phyloP scores from a whole-genome alignment of 2,113 vertebrate genomes.

The Trochalopteron elliotii region DNA sequence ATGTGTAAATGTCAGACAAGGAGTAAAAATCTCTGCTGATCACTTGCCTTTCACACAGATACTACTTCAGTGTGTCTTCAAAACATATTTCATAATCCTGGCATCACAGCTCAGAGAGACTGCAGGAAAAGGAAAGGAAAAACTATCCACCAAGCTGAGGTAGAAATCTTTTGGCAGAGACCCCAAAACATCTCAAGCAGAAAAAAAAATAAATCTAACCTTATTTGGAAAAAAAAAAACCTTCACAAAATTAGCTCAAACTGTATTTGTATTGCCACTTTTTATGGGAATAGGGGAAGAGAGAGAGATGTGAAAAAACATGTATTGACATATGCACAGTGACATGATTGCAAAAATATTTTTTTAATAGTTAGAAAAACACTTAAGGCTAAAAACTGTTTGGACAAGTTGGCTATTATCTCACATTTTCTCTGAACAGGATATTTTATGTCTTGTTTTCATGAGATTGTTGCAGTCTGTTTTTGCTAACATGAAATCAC shows the following conservation, averaged over 20 bases:
- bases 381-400: background rate
- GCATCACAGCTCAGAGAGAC: background rate
- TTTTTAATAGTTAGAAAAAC: background rate
- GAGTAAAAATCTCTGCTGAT: background rate
- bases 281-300: background rate
- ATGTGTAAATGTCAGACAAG: background rate
- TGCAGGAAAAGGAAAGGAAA: background rate
- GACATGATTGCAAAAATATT: background rate
- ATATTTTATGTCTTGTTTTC: background rate
- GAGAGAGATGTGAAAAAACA: background rate
- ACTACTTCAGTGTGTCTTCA: background rate
- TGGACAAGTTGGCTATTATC: background rate
- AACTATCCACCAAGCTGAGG: background rate
- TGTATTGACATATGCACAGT: background rate
- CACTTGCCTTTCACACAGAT: slow-evolving; percentile 2
- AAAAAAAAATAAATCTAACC: background rate
- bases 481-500: background rate
- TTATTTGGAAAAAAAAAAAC: background rate
- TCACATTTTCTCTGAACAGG: background rate
- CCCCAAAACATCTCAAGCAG: background rate
- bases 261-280: background rate
- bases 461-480: background rate
- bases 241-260: background rate
- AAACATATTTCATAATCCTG: background rate
- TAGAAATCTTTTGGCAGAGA: slow-evolving; percentile 24